Percentiles rank a stretch among this genome's conserved stretches.
phyloP scores from a whole-genome alignment of 2,888 invertebrate genomes.

The Acronicta aceris region DNA sequence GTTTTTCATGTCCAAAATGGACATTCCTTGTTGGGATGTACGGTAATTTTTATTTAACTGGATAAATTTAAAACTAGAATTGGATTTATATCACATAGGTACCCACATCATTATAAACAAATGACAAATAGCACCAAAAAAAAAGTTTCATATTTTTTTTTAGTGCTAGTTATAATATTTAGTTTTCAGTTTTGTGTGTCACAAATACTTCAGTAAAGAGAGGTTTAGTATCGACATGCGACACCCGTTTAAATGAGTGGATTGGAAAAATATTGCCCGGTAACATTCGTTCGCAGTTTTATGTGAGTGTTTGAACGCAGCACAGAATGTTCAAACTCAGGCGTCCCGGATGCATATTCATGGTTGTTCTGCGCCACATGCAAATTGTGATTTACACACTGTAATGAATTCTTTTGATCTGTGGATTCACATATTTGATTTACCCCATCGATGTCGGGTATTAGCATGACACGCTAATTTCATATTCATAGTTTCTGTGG shows the following conservation, averaged over 20 bases:
- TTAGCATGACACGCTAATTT: constrained; percentile 84
- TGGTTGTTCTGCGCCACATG: constrained; percentile 85
- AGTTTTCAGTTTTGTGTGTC: constrained; percentile 37
- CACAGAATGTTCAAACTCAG: constrained; percentile 82
- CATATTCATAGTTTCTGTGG: constrained; percentile 86
- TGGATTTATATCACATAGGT: neutral
- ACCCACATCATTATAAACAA: constrained; percentile 6
- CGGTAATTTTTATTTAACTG: neutral
- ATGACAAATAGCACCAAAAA: constrained; percentile 15
- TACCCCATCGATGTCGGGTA: constrained; percentile 85
- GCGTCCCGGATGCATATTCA: constrained; percentile 87
- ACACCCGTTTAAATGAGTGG: constrained; percentile 18
- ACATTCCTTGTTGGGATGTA: neutral
- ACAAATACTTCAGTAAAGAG: constrained; percentile 38
- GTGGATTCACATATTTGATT: constrained; percentile 89
- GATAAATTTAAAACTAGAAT: neutral
- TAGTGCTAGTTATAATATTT: constrained; percentile 33
- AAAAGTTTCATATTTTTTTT: constrained; percentile 27
- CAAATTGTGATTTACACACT: constrained; percentile 89
- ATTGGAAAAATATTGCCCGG: constrained; percentile 10
- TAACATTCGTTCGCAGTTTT: constrained; percentile 42
- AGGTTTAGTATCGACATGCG: constrained; percentile 26
- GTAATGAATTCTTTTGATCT: constrained; percentile 90
- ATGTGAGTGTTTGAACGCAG: constrained; percentile 69
- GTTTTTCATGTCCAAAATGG: neutral